Base-by-base conservation (phyloP, 2,888 invertebrate genomes). In the Pristionchus arcanus region DNA sequence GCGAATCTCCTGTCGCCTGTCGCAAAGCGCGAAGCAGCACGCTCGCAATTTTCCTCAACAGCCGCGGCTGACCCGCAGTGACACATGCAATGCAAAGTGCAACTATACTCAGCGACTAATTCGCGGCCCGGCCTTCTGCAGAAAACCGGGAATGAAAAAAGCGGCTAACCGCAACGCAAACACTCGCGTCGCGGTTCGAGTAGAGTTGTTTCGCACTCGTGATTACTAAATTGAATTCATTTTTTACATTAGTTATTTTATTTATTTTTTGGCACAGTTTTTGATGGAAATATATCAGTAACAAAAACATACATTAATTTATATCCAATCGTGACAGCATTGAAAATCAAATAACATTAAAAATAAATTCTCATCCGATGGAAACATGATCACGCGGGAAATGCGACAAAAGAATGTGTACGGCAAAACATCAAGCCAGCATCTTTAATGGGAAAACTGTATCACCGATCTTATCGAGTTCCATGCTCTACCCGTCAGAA, bases 1-100 rank as follows among this genome's bases (percentile, higher is more conserved):
- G 42, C 86, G 55, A 31, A 53, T 25, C 4, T 9, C 25, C 25
- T n/a, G 31, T 77, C 42, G 37, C 81, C 28, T 42, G 87, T 63
- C 66, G 87, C 87, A 63, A 68, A 68, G 42, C 87, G 87, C 85
- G 85, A 37, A 68, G 87, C 87, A 87, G 87, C 74, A 88, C 74
- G 87, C 87, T 55, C n/a, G n/a, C n/a, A n/a, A n/a, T n/a, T n/a
- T n/a, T n/a, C n/a, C n/a, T n/a, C n/a, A n/a, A n/a, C n/a, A n/a
- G n/a, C n/a, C n/a, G n/a, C n/a, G 42, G 42, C 42, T 42, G 42
- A 42, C 42, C 3, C 42, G 3, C 42, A 42, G 42, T 42, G 5
- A 42, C 5, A 42, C 42, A n/a, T n/a, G n/a, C n/a, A n/a, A n/a
- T n/a, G n/a, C n/a, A n/a, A n/a, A n/a, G n/a, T n/a, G 53, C 11